Percentiles rank a stretch among this genome's conserved stretches.
Evolutionary conservation across 1,140 invertebrate genomes (phyloP).

Genomic region (Antheraea mylitta): DNA sequence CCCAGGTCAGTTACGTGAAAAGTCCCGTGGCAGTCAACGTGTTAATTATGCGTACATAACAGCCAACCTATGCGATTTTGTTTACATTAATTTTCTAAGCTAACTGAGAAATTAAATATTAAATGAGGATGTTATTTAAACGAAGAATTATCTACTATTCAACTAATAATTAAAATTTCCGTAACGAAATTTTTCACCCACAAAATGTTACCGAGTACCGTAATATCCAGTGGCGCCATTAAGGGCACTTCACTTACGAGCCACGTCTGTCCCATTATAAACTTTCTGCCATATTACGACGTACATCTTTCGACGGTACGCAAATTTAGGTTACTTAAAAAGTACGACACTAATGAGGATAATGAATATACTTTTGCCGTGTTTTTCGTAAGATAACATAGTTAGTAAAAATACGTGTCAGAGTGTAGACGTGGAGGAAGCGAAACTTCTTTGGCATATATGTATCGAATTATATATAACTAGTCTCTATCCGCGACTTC

Average conservation of each 20-base stretch:
- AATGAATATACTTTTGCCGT: neutral
- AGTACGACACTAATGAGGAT: neutral
- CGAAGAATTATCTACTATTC: neutral
- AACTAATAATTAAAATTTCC: conserved; percentile 6
- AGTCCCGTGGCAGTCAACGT: too few relatives aligned
- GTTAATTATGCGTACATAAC: too few relatives aligned
- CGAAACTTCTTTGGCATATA: too few relatives aligned
- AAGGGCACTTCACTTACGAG: conserved; percentile 27
- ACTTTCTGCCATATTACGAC: conserved; percentile 32
- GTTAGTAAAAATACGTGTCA: too few relatives aligned
- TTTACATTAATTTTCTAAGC: too few relatives aligned
- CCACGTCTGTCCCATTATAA: conserved; percentile 44
- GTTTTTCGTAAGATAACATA: neutral
- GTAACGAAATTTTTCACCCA: conserved; percentile 20
- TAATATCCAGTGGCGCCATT: conserved; percentile 26
- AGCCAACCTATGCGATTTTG: too few relatives aligned
- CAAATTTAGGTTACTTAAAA: conserved; percentile 21
- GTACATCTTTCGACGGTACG: conserved; percentile 16
- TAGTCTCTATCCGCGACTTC: too few relatives aligned
- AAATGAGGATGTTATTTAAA: neutral
- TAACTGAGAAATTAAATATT: too few relatives aligned
- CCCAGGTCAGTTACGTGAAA: too few relatives aligned
- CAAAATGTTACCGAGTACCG: conserved; percentile 18
- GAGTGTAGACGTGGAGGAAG: too few relatives aligned
- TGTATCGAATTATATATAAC: too few relatives aligned